Percentiles rank a stretch among this genome's conserved stretches.
These are phyloP conservation scores for Periophthalmus magnuspinnatus DNA, from an alignment of 2,797 vertebrate genomes.

Conservation along the genomic window DNA sequence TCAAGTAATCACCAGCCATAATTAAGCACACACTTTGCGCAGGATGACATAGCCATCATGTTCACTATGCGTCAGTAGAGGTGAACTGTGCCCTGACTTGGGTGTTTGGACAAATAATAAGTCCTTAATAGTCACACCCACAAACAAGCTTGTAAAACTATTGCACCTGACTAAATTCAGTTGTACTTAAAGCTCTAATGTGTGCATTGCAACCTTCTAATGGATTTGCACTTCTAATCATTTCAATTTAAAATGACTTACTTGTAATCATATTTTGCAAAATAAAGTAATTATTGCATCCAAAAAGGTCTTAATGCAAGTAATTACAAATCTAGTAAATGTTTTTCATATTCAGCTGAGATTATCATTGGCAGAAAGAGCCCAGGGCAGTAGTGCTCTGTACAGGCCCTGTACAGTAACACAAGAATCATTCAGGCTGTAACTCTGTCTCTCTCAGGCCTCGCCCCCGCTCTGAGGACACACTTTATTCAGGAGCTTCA, in stretches of 20 bases:
- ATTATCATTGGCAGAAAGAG: constrained; percentile 49
- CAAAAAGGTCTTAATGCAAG: no score
- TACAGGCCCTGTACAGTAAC: constrained; percentile 81
- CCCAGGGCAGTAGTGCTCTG: constrained; percentile 72
- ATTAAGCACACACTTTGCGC: neutral
- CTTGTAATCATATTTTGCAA: no score
- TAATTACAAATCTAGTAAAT: no score
- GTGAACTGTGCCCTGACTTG: no score
- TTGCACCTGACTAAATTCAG: no score
- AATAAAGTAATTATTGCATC: no score
- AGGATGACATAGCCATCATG: neutral
- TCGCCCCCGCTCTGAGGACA: constrained; percentile 59
- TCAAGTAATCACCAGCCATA: neutral
- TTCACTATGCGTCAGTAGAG: neutral
- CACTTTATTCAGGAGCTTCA: constrained; percentile 64
- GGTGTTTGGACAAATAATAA: neutral
- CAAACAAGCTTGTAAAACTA: neutral
- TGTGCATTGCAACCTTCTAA: neutral
- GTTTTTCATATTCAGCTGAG: no score
- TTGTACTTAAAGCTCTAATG: neutral
- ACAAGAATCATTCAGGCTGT: constrained; percentile 70
- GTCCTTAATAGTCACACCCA: neutral
- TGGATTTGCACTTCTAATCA: neutral
- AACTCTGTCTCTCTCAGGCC: constrained; percentile 72
- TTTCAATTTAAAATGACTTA: neutral